Evolutionary conservation across 2,797 vertebrate genomes (phyloP), one percentile per base, ranked within the genome.

Genomic region (Echeneis naucrates): DNA sequence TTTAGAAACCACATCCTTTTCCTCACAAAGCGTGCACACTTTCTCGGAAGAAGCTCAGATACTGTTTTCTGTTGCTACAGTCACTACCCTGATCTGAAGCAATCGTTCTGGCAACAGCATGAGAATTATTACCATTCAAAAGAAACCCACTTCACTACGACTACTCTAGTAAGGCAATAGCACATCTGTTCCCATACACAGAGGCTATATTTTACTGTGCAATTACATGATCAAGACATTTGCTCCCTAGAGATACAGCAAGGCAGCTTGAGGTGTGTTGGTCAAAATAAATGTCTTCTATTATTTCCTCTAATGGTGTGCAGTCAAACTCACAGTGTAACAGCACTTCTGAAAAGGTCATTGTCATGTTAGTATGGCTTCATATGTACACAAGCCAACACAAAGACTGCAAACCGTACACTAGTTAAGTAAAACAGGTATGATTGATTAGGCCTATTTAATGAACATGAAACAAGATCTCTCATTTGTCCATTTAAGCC

Each of bases 191-290:
- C 75, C 68, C 4, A 26, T 37, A 72, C 19, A 65, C 32, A 62
- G 69, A 84, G 66, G 52, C 61, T 73, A 44, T 42, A 61, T 62
- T 69, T 69, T 56, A 74, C 16, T 74, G 60, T 75, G 85, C 78
- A 83, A 56, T 73, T 77, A 69, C 33, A 67, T 23, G n/a, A 78
- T 70, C 26, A 72, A 80, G 47, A 81, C 69, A 35, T 79, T 79
- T 62, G 66, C 77, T 78, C 68, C 61, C 51, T 68, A 73, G 64
- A 80, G 78, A 84, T 75, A 73, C 47, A 81, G 75, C 80, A 86
- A 89, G 88, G 92, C 84, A 85, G 84, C 72, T 84, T 70, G 47
- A 80, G 81, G 85, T 74, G 72, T 82, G 72, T 82, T 82, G 75
- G 68, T 89, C 59, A 66, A 45, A 17, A 40, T 62, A 66, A 51